Base-by-base conservation (phyloP, 2,888 invertebrate species). In the Ormyrus nitidulus region DNA sequence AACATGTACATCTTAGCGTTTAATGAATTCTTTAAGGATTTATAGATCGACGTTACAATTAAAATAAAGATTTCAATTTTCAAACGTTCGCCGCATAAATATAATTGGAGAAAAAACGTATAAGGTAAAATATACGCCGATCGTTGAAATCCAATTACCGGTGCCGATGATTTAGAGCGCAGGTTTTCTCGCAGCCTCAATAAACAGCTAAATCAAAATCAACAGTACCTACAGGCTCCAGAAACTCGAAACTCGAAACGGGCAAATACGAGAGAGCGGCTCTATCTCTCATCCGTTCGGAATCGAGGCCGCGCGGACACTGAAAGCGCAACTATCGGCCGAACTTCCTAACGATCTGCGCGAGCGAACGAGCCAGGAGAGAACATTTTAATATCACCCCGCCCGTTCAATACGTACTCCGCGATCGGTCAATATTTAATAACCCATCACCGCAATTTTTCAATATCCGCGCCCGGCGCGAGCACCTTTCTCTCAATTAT, bases 381-480 rank as follows among this genome's bases (percentile, higher is more conserved):
- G 71, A 74, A 51, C 51, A 79, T 79, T 75, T 75, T 69, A 79
- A 74, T 69, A 74, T 69, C 46, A 54, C 34, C 34, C 59, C 19
- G 19, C 13, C 48, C n/a, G 5, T 4, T 7, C 62, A 51, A 64
- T 54, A 71, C 34, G 2, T 34, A 34, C 34, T 34, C 34, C 34
- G 11, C 10, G 51, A 19, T 64, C 49, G 13, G 72, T 80, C 76
- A 80, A 80, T 80, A 80, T 80, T 80, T 80, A 80, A 80, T 76
- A 80, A 76, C 61, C 75, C 72, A 68, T 72, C 64, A 5, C 68
- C 68, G 62, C 71, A 80, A 76, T 76, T 72, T 76, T 80, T 80
- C 76, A 80, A 80, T 80, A 80, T 80, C 72, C 72, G 68, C 49
- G 19, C 19, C 19, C 49, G 9, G 49, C 54, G 10, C 51, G 5